phyloP scores from a whole-genome alignment of 2,113 vertebrate species.

The Thunnus maccoyii region DNA sequence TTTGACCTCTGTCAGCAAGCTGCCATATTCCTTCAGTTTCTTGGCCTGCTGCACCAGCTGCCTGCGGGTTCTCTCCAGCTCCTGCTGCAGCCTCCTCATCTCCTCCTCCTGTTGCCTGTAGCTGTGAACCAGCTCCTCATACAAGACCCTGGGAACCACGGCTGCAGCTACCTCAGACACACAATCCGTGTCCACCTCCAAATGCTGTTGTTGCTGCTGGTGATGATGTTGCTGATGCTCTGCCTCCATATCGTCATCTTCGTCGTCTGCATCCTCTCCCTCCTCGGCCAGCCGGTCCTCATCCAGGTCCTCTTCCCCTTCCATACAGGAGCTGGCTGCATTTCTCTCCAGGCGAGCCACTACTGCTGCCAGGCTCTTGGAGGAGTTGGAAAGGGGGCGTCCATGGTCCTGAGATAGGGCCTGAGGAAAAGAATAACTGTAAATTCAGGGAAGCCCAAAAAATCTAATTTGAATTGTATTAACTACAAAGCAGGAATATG shows the following conservation, averaged over 20 bases:
- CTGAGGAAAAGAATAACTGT: slow-evolving; percentile 48
- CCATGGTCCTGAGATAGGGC: slow-evolving; percentile 81
- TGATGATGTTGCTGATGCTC: slow-evolving; percentile 78
- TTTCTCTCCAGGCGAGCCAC: slow-evolving; percentile 93
- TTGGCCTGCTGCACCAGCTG: slow-evolving; percentile 99
- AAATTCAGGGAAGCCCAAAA: background rate
- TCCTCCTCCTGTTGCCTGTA: slow-evolving; percentile 98
- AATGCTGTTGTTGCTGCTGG: slow-evolving; percentile 73
- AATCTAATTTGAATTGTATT: background rate
- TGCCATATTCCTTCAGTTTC: slow-evolving; percentile 98
- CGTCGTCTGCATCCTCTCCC: slow-evolving; percentile 82
- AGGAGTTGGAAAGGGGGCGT: slow-evolving; percentile 84
- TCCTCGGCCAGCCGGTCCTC: slow-evolving; percentile 83
- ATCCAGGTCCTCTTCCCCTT: slow-evolving; percentile 85
- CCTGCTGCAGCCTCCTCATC: slow-evolving; percentile 97
- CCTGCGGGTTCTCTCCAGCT: slow-evolving; percentile 95
- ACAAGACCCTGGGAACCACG: slow-evolving; percentile 93
- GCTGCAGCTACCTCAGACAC: slow-evolving; percentile 84
- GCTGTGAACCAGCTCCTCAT: slow-evolving; percentile 96
- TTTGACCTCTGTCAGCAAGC: slow-evolving; percentile 97
- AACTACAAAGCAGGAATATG: background rate
- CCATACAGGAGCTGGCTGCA: slow-evolving; percentile 84
- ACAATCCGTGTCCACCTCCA: slow-evolving; percentile 76
- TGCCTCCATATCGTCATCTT: slow-evolving; percentile 80
- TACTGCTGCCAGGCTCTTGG: slow-evolving; percentile 95